Evolutionary conservation across 53 echinoderm and acorn worm genomes (phyloP), one percentile per base, ranked within the genome.

Genomic region (Crossaster papposus): DNA sequence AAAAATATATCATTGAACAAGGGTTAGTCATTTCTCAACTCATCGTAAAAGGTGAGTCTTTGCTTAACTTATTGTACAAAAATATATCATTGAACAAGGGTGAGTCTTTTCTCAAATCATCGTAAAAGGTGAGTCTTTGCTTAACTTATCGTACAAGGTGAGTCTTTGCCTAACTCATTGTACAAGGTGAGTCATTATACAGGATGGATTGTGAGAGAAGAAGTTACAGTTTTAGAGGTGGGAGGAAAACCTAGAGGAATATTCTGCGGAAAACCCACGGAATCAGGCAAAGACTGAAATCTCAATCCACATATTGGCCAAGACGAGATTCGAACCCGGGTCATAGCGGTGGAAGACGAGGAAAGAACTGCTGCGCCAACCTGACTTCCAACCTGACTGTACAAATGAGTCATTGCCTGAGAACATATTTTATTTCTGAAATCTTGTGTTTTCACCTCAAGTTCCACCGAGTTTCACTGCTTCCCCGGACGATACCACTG

Each of bases 381-480:
- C n/a, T n/a, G n/a, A n/a, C n/a, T n/a, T n/a, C n/a, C n/a, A n/a
- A n/a, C n/a, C n/a, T n/a, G n/a, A n/a, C n/a, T 52, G 53, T 52
- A 52, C 53, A 58, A 58, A 44, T 44, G 44, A 44, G 9, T 44
- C 44, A 7, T 44, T 44, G 44, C 44, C 44, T 7, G 9, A 44
- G 6, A 44, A 44, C 20, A 20, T 82, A 9, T 81, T 36, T 64
- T 24, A 50, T 32, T 38, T 65, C 10, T 23, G 28, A 12, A 4
- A 2, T 4, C 68, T 18, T 4, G 24, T 68, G 9, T 20, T 68
- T 68, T 68, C n/a, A 83, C 17, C 0, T 62, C 14, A 65, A 96
- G 96, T 92, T 79, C 82, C 89, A 79, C 94, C 96, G 58, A 85
- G 74, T 82, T 94, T 96, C 29, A 83, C 80, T 7, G 73, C 55